Base-by-base conservation (phyloP, 37 sponge, comb jelly and placozoan species). In the Cliona cf. orientalis region DNA sequence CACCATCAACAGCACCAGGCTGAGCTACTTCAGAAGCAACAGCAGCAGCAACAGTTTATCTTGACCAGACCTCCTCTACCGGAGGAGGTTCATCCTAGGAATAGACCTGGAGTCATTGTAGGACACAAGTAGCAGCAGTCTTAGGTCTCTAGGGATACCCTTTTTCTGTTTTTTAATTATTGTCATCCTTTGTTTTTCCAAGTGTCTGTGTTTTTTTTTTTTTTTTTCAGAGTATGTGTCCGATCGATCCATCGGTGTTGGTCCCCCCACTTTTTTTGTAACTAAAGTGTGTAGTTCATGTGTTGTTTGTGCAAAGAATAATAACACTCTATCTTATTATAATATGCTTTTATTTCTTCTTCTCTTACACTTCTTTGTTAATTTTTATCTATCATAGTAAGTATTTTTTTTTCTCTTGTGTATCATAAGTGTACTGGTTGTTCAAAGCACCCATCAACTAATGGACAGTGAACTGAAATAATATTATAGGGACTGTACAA, bases 81-180 rank as follows among this genome's bases (percentile, higher is more conserved):
- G 12, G 58, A 74, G 39, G 56, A 49, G 17, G 44, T 9, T 5
- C 63, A 62, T 11, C 38, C 72, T 58, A 31, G 71, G 1, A 43
- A 19, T 37, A 83, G 83, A 45, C 83, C 83, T 6, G 83, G 83
- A 2, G 83, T 83, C 33, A 83, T 83, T 21, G 67, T 83, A 25
- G 34, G 72, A 19, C 81, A 49, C 21, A 76, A 31, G 21, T 33
- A 43, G 45, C 35, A 25, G 3, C 46, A 12, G 1, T 72, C 69
- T 36, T 7, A 35, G n/a, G n/a, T n/a, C n/a, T n/a, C n/a, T 67
- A 35, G 68, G 68, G 11, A 35, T 67, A 21, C 32, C 19, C 17
- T 36, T 29, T 29, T 21, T 21, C 38, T 29, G 9, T 36, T 33
- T 33, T 6, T 17, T 37, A 37, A 35, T 32, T 67, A 67, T 11